Evolutionary conservation across 2,888 invertebrate genomes (phyloP).

Genomic region (Macrophya alboannulata): DNA sequence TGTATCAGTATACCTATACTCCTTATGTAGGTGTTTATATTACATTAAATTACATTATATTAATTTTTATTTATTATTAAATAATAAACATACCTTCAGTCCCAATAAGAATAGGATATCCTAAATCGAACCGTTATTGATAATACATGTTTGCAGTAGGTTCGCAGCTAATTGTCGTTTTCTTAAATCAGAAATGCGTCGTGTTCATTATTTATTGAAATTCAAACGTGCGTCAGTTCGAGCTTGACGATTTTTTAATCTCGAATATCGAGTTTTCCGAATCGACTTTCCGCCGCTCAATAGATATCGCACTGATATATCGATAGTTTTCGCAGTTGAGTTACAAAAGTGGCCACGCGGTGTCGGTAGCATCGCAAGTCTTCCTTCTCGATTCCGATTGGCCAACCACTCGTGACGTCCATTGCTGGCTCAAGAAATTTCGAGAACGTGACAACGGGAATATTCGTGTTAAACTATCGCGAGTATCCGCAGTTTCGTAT

Average conservation of each 20-base stretch:
- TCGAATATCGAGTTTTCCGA: background rate
- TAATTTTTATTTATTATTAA: background rate
- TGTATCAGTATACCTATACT: too few species aligned
- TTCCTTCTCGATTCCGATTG: constrained; percentile 33
- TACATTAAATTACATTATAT: background rate
- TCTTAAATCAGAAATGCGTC: background rate
- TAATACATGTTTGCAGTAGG: background rate
- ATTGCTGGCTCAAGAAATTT: constrained; percentile 73
- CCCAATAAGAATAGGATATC: background rate
- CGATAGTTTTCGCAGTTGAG: background rate
- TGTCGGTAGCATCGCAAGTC: background rate
- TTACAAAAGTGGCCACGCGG: background rate
- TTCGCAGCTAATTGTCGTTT: background rate
- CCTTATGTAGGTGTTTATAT: background rate
- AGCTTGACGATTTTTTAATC: background rate
- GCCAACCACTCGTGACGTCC: constrained; percentile 65
- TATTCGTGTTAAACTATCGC: constrained; percentile 64
- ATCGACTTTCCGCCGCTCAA: background rate
- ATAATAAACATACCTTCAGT: too few species aligned
- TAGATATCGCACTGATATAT: background rate
- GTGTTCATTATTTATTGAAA: background rate
- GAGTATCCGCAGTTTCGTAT: constrained; percentile 63
- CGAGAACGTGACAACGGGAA: constrained; percentile 70
- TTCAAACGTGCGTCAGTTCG: background rate
- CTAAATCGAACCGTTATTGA: background rate